Conservation (phyloP, 2,888 invertebrate species). For the Pterostichus madidus region DNA sequence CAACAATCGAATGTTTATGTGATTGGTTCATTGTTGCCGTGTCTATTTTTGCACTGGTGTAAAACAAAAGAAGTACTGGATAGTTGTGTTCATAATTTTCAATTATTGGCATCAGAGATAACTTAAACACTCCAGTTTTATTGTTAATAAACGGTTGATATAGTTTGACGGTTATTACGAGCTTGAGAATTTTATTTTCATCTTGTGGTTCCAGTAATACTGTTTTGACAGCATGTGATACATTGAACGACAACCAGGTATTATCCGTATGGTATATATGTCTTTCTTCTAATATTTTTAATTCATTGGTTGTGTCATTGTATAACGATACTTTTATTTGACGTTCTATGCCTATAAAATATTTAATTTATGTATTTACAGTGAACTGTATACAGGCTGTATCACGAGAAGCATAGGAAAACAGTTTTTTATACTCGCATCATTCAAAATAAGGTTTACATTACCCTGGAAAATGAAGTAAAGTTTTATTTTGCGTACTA, state of each 20-base stretch:
- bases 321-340: conserved; percentile 72
- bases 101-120: conserved; percentile 73
- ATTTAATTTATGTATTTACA: background rate
- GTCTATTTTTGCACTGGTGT: conserved; percentile 68
- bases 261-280: conserved; percentile 74
- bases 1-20: conserved; percentile 45
- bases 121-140: conserved; percentile 71
- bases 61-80: conserved; percentile 75
- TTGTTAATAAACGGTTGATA: conserved; percentile 70
- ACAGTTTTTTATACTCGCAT: too few relatives aligned
- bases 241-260: conserved; percentile 75
- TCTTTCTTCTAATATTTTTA: conserved; percentile 71
- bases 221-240: conserved; percentile 72
- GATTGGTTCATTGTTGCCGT: conserved; percentile 68
- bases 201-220: conserved; percentile 48
- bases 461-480: too few relatives aligned
- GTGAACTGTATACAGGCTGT: too few relatives aligned
- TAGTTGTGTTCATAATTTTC: conserved; percentile 75
- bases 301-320: conserved; percentile 71
- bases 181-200: conserved; percentile 71
- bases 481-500: too few relatives aligned
- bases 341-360: conserved; percentile 71
- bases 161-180: conserved; percentile 72
- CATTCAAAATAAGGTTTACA: too few relatives aligned
- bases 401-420: too few relatives aligned